Evolutionary conservation across 2,113 vertebrate species (phyloP).

Genomic region (Hippolais icterina): DNA sequence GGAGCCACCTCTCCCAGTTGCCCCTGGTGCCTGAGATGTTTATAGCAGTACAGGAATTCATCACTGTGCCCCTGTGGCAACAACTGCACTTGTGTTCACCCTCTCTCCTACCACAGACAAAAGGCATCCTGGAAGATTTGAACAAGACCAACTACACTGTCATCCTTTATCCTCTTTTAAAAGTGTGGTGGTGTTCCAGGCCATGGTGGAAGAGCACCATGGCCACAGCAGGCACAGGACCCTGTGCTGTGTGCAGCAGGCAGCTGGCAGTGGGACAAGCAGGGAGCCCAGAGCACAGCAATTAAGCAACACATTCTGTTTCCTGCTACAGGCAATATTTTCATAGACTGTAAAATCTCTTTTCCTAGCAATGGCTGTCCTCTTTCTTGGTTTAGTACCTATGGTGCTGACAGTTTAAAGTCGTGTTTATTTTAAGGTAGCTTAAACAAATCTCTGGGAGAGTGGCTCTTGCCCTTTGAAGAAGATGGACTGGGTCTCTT

Average conservation of each 20-base stretch:
- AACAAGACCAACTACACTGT: neutral
- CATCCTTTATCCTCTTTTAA: neutral
- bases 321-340: neutral
- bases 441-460: neutral
- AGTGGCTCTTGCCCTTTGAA: neutral
- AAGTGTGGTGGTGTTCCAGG: neutral
- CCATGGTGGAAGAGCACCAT: accelerated
- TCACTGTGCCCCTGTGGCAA: slow-evolving; percentile 18
- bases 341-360: neutral
- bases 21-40: neutral
- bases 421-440: neutral
- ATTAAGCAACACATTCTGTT: neutral
- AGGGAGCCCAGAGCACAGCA: neutral
- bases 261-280: neutral
- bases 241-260: neutral
- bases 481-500: neutral
- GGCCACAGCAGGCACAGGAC: neutral
- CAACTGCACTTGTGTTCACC: slow-evolving; percentile 1
- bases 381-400: neutral
- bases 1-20: neutral
- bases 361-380: neutral
- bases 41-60: slow-evolving; percentile 18
- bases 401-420: neutral
- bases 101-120: neutral
- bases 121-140: neutral